Conservation (phyloP, 2,797 vertebrate genomes). For the Phataginus tricuspis region DNA sequence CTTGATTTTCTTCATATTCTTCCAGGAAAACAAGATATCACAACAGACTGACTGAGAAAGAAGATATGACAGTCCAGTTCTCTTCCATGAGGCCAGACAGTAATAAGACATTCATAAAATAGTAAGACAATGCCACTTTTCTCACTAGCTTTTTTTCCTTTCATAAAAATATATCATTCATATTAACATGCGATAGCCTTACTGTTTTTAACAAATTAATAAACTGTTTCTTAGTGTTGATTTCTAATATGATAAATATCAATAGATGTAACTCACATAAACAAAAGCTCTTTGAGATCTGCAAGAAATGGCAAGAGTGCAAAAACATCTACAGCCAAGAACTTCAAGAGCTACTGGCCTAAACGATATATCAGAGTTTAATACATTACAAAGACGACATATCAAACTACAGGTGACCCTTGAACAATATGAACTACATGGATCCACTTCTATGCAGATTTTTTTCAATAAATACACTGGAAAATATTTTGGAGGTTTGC, state of each 20-base stretch:
- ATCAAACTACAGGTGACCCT: not conserved
- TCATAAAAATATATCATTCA: not conserved
- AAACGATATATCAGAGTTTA: not conserved
- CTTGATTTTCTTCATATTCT: not conserved
- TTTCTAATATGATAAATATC: not conserved
- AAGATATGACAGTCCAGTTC: not conserved
- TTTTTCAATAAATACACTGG: too few relatives aligned
- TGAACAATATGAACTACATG: too few relatives aligned
- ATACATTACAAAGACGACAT: not conserved
- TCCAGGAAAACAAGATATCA: not conserved
- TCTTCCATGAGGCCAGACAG: not conserved
- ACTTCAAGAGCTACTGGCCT: not conserved
- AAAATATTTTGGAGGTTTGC: too few relatives aligned
- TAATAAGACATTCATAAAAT: not conserved
- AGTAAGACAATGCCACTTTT: not conserved
- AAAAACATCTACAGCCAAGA: not conserved
- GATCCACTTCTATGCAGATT: too few relatives aligned
- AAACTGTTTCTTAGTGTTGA: not conserved
- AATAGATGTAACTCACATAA: not conserved
- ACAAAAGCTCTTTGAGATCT: not conserved
- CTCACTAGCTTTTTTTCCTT: not conserved
- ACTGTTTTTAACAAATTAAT: not conserved
- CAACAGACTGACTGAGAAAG: not conserved
- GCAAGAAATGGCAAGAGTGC: not conserved
- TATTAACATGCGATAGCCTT: not conserved